These are phyloP conservation scores for Nesogale talazaci DNA, from an alignment of 2,113 vertebrate genomes.

Conservation along the genomic window DNA sequence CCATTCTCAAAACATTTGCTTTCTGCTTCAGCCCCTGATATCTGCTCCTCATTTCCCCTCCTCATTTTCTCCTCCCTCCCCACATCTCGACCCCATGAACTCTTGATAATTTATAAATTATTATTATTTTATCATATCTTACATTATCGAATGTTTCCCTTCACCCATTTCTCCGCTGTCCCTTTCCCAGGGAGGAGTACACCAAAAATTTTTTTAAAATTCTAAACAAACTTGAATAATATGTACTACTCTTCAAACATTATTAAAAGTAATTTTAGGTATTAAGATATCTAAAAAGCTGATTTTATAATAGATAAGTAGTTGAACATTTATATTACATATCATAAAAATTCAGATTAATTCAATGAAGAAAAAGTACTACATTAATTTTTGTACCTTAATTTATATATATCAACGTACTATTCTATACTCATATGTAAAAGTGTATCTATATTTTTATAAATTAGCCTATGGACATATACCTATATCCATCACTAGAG, in stretches of 20 bases:
- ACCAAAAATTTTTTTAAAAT: no score
- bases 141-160: no score
- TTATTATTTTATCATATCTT: no score
- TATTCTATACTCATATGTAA: not conserved
- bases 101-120: no score
- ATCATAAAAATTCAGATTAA: not conserved
- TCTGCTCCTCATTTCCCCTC: no score
- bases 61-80: no score
- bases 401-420: not conserved
- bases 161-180: no score
- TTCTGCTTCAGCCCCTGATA: no score
- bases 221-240: no score
- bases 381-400: not conserved
- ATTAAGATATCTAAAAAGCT: not conserved
- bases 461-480: not conserved
- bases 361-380: not conserved
- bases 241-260: not conserved
- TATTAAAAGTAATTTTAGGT: not conserved
- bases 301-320: not conserved
- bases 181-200: no score
- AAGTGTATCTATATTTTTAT: not conserved
- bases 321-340: not conserved
- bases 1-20: no score
- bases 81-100: no score
- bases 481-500: not conserved